A percentile compares a stretch with the other conserved stretches of the same genome.
phyloP scores from a whole-genome alignment of 2,113 vertebrate genomes.

The Pavo muticus region DNA sequence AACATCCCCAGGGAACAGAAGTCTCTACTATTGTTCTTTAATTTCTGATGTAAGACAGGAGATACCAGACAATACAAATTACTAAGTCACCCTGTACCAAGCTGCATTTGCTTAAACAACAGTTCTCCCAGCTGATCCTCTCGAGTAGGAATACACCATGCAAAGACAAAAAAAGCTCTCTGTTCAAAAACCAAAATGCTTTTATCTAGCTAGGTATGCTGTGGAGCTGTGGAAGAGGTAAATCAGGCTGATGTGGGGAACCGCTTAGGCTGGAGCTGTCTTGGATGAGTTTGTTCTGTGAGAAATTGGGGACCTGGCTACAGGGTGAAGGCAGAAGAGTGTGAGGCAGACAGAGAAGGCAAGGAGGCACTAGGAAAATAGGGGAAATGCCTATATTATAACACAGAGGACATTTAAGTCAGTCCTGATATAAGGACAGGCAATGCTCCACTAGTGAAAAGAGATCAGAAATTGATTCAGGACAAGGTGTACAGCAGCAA shows the following conservation, averaged over 20 bases:
- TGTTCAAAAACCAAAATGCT: background rate
- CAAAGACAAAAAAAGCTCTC: conserved; percentile 13
- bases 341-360: background rate
- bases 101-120: conserved; percentile 69
- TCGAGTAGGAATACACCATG: conserved; percentile 38
- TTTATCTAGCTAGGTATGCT: background rate
- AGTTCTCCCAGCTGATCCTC: conserved; percentile 66
- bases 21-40: conserved; percentile 65
- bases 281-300: background rate
- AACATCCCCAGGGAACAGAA: conserved; percentile 10
- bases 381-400: background rate
- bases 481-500: background rate
- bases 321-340: background rate
- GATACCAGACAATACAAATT: conserved; percentile 61
- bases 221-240: background rate
- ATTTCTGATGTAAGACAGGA: conserved; percentile 59
- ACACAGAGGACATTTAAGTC: background rate
- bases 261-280: background rate
- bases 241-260: background rate
- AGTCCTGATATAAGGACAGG: background rate
- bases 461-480: conserved; percentile 17
- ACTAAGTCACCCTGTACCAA: conserved; percentile 42
- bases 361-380: background rate
- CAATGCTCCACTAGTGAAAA: background rate
- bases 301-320: background rate